Conservation (phyloP, 2,113 vertebrate species). For the Pituophis catenifer region DNA sequence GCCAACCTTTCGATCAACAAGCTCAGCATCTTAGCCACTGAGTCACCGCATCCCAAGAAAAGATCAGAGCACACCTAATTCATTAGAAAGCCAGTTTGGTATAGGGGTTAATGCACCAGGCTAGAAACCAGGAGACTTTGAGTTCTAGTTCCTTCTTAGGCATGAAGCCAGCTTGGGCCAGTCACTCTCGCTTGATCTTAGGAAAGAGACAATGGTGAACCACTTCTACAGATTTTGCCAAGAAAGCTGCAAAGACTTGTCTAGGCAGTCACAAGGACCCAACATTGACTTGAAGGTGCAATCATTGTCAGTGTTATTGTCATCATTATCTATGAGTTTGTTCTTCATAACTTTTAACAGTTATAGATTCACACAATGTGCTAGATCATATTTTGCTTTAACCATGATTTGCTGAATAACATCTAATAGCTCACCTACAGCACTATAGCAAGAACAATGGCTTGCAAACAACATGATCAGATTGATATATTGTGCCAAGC, state of each 20-base stretch:
- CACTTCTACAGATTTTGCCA: neutral
- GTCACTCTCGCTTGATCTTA: neutral
- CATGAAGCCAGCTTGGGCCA: neutral
- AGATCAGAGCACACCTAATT: neutral
- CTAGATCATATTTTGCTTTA: too few relatives aligned
- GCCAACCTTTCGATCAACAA: too few relatives aligned
- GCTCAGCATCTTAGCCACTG: too few relatives aligned
- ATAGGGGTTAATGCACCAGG: neutral
- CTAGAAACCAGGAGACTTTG: neutral
- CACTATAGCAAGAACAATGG: neutral
- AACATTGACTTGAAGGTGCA: neutral
- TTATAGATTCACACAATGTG: neutral
- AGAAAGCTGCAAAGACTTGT: neutral
- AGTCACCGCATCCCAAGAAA: neutral
- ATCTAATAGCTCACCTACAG: neutral
- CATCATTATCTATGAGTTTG: neutral
- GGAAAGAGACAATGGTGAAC: neutral
- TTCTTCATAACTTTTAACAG: neutral
- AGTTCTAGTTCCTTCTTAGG: neutral
- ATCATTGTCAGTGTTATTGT: neutral
- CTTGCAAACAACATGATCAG: neutral
- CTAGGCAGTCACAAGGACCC: neutral
- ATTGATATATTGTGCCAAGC: neutral
- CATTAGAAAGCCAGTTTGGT: neutral
- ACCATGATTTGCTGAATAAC: too few relatives aligned